Base-by-base conservation (phyloP, 2,888 invertebrate species). In the Spodoptera littoralis region DNA sequence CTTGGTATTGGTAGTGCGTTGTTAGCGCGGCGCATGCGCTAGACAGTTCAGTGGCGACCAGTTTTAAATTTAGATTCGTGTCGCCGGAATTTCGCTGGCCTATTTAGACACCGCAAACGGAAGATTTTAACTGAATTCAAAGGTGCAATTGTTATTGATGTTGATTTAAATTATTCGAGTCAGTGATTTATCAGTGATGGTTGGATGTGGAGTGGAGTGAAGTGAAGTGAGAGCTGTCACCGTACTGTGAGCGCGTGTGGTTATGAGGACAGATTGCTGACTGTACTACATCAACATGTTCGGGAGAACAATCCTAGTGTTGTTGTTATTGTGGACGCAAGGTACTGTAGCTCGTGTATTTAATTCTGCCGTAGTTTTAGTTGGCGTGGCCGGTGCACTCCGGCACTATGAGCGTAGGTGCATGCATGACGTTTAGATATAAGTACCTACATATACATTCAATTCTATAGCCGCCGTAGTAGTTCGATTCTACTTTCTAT, bases 61-160 rank as follows among this genome's bases (percentile, higher is more conserved):
- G 86, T 85, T 91, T 92, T 94, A 94, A 93, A 93, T 90, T 90
- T 94, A 94, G 93, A 90, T 80, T 64, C 84, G 87, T 87, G 88
- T 85, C 80, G 87, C 82, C 88, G 84, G 88, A 88, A 90, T 90
- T 90, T 89, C 76, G 84, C 88, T 87, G 90, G 81, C 90, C 92
- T 90, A 93, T 91, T 92, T 92, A 86, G 78, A 88, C 80, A 70
- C 73, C 79, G 80, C 87, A 88, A 88, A 89, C 87, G 82, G 81
- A 81, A 84, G 84, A 88, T 88, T 88, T 88, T 85, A 84, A 75
- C 60, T 72, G 73, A 81, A 83, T 80, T 79, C 74, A 82, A 84
- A 73, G 78, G 76, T 79, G 74, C 73, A 73, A 75, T 77, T 75
- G 71, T 73, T 80, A 83, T 80, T 77, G 77, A 84, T 81, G 73